phyloP scores from a whole-genome alignment of 2,888 invertebrate genomes.

The Amphipyra berbera region DNA sequence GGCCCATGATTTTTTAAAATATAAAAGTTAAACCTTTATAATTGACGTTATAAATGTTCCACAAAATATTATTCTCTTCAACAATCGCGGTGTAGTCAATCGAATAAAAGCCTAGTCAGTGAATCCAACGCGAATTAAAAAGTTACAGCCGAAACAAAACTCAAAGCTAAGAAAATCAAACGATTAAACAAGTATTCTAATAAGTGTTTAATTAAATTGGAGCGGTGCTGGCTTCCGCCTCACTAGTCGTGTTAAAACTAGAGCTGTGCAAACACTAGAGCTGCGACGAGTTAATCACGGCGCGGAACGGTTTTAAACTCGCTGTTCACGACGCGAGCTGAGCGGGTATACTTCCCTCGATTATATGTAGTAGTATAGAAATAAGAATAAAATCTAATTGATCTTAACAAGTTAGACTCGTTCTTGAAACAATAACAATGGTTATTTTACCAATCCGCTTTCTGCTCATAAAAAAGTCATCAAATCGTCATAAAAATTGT shows the following conservation, averaged over 20 bases:
- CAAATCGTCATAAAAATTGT: no score
- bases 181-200: slow-evolving; percentile 45
- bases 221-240: slow-evolving; percentile 35
- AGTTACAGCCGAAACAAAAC: slow-evolving; percentile 32
- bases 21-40: no score
- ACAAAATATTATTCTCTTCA: slow-evolving; percentile 12
- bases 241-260: slow-evolving; percentile 15
- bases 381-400: no score
- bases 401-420: no score
- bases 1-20: no score
- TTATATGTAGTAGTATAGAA: background rate
- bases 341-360: background rate
- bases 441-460: no score
- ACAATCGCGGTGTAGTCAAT: slow-evolving; percentile 22
- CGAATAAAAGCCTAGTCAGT: slow-evolving; percentile 25
- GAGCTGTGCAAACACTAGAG: slow-evolving; percentile 15
- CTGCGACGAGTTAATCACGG: slow-evolving; percentile 22
- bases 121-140: slow-evolving; percentile 34
- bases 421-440: no score
- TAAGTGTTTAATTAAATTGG: slow-evolving; percentile 49
- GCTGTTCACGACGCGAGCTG: background rate
- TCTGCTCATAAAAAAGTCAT: no score
- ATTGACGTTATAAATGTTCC: no score
- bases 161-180: slow-evolving; percentile 33
- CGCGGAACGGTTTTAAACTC: background rate